These are phyloP conservation scores for Halcyon badia DNA, from an alignment of 2,797 vertebrate genomes.

Conservation along the genomic window DNA sequence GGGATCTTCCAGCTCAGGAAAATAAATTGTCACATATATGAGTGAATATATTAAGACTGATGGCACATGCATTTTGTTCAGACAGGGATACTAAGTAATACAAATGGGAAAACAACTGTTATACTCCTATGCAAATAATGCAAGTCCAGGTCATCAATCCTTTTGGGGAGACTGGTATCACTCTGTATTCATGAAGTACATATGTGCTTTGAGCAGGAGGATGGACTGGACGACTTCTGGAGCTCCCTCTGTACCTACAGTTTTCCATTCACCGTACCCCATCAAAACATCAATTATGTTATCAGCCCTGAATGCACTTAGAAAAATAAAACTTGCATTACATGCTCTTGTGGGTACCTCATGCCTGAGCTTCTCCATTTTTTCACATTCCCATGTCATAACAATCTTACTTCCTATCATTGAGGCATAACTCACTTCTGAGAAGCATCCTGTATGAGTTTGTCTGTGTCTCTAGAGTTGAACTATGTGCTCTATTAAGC, in stretches of 20 bases:
- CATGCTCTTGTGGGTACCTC: neutral
- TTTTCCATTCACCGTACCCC: neutral
- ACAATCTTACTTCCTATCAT: neutral
- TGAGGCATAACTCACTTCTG: neutral
- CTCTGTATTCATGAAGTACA: neutral
- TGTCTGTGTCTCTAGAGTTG: neutral
- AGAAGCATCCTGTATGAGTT: neutral
- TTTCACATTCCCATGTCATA: neutral
- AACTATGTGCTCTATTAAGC: neutral
- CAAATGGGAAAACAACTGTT: conserved; percentile 22
- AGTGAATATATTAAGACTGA: neutral
- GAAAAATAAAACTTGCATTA: neutral
- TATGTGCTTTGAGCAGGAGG: neutral
- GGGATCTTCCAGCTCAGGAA: neutral
- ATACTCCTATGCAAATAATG: conserved; percentile 20
- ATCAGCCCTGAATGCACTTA: neutral
- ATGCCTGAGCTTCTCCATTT: neutral
- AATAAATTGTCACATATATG: neutral
- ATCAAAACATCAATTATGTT: neutral
- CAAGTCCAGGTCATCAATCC: neutral
- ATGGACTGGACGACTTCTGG: neutral
- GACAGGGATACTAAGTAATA: conserved; percentile 23
- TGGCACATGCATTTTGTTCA: neutral
- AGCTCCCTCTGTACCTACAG: neutral
- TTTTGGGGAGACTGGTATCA: conserved; percentile 5